Conservation (phyloP, 2,888 invertebrate genomes). For the Lamproptera curius region DNA sequence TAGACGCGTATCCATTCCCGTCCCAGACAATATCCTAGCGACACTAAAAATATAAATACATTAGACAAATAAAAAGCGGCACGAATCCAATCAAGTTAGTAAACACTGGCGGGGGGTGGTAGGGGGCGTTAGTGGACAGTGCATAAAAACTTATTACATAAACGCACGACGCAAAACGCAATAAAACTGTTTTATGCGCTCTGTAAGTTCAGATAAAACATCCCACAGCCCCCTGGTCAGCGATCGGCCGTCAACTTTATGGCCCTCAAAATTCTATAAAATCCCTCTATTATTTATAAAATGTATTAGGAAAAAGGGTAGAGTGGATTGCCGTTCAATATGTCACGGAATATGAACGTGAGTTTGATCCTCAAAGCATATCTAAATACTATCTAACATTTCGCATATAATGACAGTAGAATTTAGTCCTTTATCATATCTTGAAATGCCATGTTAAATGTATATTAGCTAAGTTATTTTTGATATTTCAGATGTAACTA, state of each 20-base stretch:
- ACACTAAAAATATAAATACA: constrained; percentile 52
- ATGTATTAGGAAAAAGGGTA: constrained; percentile 18
- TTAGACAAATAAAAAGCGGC: constrained; percentile 65
- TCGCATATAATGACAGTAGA: no score
- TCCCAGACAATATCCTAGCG: constrained; percentile 32
- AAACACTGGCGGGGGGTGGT: constrained; percentile 44
- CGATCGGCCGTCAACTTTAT: constrained; percentile 62
- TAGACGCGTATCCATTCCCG: constrained; percentile 13
- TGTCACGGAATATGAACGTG: no score
- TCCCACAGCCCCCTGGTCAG: constrained; percentile 47
- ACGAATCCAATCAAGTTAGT: constrained; percentile 71
- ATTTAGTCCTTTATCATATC: no score
- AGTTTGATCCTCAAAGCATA: no score
- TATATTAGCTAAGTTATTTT: no score
- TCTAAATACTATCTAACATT: no score
- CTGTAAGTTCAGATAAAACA: constrained; percentile 56
- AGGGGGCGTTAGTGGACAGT: constrained; percentile 36
- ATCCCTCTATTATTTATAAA: constrained; percentile 36
- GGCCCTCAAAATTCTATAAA: constrained; percentile 73
- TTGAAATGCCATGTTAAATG: no score
- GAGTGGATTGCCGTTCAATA: constrained; percentile 4
- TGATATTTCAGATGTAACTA: no score
- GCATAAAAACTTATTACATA: constrained; percentile 38
- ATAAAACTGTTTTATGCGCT: constrained; percentile 68
- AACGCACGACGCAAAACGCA: constrained; percentile 47